Conservation (phyloP, 2,888 invertebrate species). For the Aphodius granarius region DNA sequence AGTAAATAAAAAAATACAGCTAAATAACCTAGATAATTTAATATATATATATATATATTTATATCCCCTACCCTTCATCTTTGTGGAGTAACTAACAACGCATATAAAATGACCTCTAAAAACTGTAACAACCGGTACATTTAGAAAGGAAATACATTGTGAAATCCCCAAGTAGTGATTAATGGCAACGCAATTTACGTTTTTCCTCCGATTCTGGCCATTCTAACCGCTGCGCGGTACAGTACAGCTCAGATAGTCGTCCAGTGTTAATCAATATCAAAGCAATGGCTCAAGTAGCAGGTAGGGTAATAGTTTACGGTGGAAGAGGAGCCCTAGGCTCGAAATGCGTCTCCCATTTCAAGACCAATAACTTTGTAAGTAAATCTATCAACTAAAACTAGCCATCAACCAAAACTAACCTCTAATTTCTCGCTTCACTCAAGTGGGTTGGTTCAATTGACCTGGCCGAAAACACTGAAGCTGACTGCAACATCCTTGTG, state of each 20-base stretch:
- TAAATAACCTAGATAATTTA: not conserved
- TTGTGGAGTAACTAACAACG: not conserved
- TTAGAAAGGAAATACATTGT: conserved; percentile 6
- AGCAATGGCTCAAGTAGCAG: conserved; percentile 41
- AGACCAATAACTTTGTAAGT: conserved; percentile 84
- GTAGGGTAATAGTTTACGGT: conserved; percentile 88
- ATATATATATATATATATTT: too few relatives aligned
- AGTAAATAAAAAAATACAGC: not conserved
- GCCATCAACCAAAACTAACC: not conserved
- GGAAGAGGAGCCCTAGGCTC: conserved; percentile 95
- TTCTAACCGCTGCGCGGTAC: not conserved
- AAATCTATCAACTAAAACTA: not conserved
- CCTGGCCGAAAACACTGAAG: conserved; percentile 57
- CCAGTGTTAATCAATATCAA: not conserved
- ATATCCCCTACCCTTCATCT: too few relatives aligned
- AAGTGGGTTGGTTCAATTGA: conserved; percentile 54
- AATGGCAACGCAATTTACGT: not conserved
- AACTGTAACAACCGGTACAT: not conserved
- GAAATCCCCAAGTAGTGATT: conserved; percentile 7
- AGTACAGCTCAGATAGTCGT: not conserved
- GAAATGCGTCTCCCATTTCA: conserved; percentile 85
- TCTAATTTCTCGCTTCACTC: too few relatives aligned
- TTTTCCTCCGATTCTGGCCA: not conserved
- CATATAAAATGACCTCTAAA: not conserved
- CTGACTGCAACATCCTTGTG: conserved; percentile 88